phyloP scores from a whole-genome alignment of 1,140 invertebrate genomes.

The Coenobita brevimanus region DNA sequence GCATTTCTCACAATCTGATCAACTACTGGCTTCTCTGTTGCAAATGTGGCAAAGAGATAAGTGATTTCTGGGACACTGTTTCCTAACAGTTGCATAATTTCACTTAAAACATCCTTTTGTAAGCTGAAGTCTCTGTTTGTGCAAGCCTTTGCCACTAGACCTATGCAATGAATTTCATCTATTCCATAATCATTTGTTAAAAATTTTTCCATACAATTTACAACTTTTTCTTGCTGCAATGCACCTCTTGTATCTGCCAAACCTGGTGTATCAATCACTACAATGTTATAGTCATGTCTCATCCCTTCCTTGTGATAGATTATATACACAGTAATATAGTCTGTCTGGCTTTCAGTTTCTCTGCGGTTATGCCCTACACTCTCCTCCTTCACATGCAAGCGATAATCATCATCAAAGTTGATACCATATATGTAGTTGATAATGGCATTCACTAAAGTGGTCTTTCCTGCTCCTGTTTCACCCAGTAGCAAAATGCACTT shows the following conservation, averaged over 20 bases:
- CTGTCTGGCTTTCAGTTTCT: slow-evolving; percentile 56
- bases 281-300: slow-evolving; percentile 12
- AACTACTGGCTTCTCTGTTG: slow-evolving; percentile 45
- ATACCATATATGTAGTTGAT: slow-evolving; percentile 36
- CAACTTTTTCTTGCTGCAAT: slow-evolving; percentile 29
- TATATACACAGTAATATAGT: slow-evolving; percentile 39
- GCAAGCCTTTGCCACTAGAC: slow-evolving; percentile 47
- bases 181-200: slow-evolving; percentile 45
- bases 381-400: slow-evolving; percentile 40
- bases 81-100: slow-evolving; percentile 42
- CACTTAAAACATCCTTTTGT: slow-evolving; percentile 35
- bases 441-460: slow-evolving; percentile 30
- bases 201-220: slow-evolving; percentile 16
- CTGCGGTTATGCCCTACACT: neutral
- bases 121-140: slow-evolving; percentile 43
- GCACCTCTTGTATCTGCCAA: slow-evolving; percentile 43
- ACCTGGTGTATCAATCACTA: slow-evolving; percentile 54
- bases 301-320: slow-evolving; percentile 45
- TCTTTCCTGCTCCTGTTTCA: too few species aligned
- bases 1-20: slow-evolving; percentile 44
- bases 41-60: slow-evolving; percentile 54
- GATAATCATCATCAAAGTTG: slow-evolving; percentile 29
- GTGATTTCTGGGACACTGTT: slow-evolving; percentile 50
- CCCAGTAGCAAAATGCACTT: too few species aligned
- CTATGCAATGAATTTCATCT: slow-evolving; percentile 53